Conservation (phyloP, 1,140 invertebrate genomes). For the Drosophila truncata region DNA sequence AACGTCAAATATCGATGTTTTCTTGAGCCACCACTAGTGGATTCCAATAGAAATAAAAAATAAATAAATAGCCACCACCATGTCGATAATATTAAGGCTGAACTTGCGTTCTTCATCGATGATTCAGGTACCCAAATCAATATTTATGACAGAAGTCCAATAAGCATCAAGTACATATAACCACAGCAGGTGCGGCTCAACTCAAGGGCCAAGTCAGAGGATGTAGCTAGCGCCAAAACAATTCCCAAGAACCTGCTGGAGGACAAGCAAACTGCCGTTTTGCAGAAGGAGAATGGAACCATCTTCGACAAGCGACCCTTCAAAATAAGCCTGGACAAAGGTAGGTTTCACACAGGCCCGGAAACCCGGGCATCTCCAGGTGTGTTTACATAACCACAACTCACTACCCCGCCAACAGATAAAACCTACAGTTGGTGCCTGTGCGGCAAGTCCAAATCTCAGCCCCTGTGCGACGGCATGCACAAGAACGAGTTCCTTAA, state of each 20-base stretch:
- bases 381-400: conserved; percentile 75
- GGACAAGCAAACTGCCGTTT: conserved; percentile 87
- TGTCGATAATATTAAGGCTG: conserved; percentile 63
- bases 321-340: conserved; percentile 90
- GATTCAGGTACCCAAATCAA: conserved; percentile 44
- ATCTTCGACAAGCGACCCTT: conserved; percentile 96
- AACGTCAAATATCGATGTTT: conserved; percentile 9
- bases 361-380: background rate
- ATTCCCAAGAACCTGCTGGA: conserved; percentile 89
- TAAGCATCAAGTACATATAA: background rate
- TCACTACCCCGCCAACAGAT: conserved; percentile 78
- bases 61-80: conserved; percentile 23
- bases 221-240: conserved; percentile 67
- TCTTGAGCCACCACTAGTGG: background rate
- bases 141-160: background rate
- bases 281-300: conserved; percentile 89
- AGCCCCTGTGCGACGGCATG: conserved; percentile 98
- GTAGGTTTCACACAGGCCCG: conserved; percentile 50
- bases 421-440: conserved; percentile 97
- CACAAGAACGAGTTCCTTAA: conserved; percentile 92
- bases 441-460: conserved; percentile 95
- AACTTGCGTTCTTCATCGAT: conserved; percentile 36
- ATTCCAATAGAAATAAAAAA: conserved; percentile 4
- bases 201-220: conserved; percentile 35
- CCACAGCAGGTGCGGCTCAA: conserved; percentile 57